Evolutionary conservation across 2,888 invertebrate species (phyloP), one percentile per base, ranked within the genome.

Genomic region (Drosophila yooni): DNA sequence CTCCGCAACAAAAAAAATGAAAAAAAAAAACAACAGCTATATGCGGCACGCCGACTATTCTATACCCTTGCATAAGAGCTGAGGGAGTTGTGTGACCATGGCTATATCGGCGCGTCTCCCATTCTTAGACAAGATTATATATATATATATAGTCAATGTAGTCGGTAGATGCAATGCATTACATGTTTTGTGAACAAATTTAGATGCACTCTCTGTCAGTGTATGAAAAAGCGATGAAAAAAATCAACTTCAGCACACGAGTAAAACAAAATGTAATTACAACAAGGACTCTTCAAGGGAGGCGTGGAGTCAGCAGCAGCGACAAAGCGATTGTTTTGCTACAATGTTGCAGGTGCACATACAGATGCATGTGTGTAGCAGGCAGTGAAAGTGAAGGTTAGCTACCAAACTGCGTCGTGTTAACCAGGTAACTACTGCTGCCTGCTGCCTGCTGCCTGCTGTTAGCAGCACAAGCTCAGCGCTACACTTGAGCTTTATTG

Each of bases 211-310:
- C 3, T 43, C 15, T 15, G 43, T 0, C 10, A 43, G 57, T 31
- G 57, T 57, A 11, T 31, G 57, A 67, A 67, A 77, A 83, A 84
- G 74, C 72, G 77, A 81, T 74, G 77, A 70, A 67, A 66, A 82
- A 78, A 83, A 81, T 75, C 82, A 83, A 83, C 83, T 83, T 83
- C 76, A 87, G 85, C 83, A 83, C 83, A 87, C 82, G 78, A 79
- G 82, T 83, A 82, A 80, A 80, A 85, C 88, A 86, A 87, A 87
- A 88, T 88, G 87, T 88, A 88, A 88, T 88, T 88, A 88, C 87
- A 88, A 85, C 83, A 83, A 85, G 85, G 79, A 88, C 87, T 80
- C 78, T 81, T 79, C 75, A 84, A 70, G 67, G 58, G 25, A 25
- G 52, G 25, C 18, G 8, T 5, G 38, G 50, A 61, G 36, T 27